Conservation (phyloP, 2,113 vertebrate genomes). For the Tyto alba region DNA sequence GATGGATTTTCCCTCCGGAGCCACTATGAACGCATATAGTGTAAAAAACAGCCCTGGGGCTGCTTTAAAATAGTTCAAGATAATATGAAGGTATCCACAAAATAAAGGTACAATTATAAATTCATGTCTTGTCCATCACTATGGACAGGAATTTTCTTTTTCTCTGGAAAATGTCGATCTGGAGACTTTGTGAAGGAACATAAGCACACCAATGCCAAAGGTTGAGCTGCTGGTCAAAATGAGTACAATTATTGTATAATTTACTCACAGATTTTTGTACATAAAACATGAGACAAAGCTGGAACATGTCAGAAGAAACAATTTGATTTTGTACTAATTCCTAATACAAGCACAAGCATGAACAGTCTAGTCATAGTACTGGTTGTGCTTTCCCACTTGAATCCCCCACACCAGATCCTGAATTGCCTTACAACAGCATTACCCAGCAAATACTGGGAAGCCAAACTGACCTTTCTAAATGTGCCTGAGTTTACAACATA, state of each 20-base stretch:
- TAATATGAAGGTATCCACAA: background rate
- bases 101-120: background rate
- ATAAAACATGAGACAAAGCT: background rate
- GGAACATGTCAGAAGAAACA: background rate
- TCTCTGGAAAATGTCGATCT: background rate
- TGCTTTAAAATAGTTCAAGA: background rate
- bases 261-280: background rate
- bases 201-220: background rate
- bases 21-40: background rate
- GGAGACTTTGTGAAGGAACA: background rate
- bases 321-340: background rate
- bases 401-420: background rate
- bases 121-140: background rate
- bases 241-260: background rate
- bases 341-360: background rate
- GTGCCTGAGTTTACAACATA: background rate
- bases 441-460: background rate
- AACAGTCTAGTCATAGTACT: background rate
- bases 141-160: background rate
- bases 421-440: background rate
- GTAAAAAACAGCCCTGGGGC: background rate
- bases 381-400: background rate
- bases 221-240: background rate
- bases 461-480: background rate
- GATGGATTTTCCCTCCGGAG: background rate